Evolutionary conservation across 2,888 invertebrate species (phyloP).

Genomic region (Sepiola atlantica): DNA sequence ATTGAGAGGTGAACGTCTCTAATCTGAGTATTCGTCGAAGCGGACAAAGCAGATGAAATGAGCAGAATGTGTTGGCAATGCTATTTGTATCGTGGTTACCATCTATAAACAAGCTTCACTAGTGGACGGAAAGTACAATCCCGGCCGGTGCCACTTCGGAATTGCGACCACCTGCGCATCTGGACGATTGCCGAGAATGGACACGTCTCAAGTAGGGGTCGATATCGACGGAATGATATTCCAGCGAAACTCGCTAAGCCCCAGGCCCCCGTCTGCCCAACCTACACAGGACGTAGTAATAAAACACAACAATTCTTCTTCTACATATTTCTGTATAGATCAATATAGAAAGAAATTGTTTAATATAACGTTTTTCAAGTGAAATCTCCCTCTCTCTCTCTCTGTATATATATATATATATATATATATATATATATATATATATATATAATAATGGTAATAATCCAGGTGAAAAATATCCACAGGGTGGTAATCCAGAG

Average conservation of each 20-base stretch:
- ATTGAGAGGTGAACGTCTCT: neutral
- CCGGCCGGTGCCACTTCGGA: neutral
- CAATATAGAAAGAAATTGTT: neutral
- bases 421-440: neutral
- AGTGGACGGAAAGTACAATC: neutral
- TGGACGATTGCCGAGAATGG: neutral
- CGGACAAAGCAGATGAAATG: neutral
- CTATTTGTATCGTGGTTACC: neutral
- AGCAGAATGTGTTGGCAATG: neutral
- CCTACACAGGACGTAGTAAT: neutral
- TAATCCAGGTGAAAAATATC: no score
- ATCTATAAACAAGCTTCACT: neutral
- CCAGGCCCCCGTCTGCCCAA: neutral
- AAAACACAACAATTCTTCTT: neutral
- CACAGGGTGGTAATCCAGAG: no score
- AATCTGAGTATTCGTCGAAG: neutral
- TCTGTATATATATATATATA: neutral
- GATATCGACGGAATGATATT: neutral
- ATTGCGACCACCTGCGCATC: neutral
- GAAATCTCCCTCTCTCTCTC: neutral
- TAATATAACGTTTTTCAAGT: neutral
- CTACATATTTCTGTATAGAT: neutral
- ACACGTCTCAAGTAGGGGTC: neutral
- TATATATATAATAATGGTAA: no score
- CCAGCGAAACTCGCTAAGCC: neutral